A percentile compares a stretch with the other conserved stretches of the same genome.
phyloP scores from a whole-genome alignment of 2,888 invertebrate genomes.

The Xestia rhomboidea region DNA sequence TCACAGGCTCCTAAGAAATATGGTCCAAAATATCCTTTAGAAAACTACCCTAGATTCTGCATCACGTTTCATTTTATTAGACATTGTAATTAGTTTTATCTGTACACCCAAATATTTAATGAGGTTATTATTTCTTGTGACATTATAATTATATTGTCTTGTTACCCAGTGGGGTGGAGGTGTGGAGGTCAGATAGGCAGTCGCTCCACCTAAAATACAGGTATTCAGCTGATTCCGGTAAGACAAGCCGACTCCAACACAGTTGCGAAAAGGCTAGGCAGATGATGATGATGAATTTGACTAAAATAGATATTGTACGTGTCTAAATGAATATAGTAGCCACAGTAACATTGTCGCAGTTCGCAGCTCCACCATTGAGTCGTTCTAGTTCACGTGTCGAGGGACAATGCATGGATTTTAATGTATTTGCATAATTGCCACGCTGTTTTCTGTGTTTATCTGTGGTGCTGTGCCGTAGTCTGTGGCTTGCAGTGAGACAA shows the following conservation, averaged over 20 bases:
- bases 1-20: constrained; percentile 37
- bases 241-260: neutral
- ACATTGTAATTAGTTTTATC: constrained; percentile 45
- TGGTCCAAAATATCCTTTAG: constrained; percentile 17
- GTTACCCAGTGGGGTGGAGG: neutral
- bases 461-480: constrained; percentile 59
- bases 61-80: constrained; percentile 37
- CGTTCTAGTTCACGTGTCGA: constrained; percentile 72
- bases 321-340: neutral
- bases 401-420: constrained; percentile 77
- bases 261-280: neutral
- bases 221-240: neutral
- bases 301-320: neutral
- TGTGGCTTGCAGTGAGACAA: constrained; percentile 33
- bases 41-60: constrained; percentile 25
- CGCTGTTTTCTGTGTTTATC: constrained; percentile 75
- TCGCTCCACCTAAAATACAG: neutral
- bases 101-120: constrained; percentile 18
- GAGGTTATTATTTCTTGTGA: constrained; percentile 14
- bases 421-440: constrained; percentile 80
- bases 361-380: constrained; percentile 58
- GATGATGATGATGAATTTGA: neutral
- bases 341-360: constrained; percentile 31
- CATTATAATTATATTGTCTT: neutral
- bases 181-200: neutral